Conservation (phyloP, 2,113 vertebrate species). For the Pachypanchax playfairii region DNA sequence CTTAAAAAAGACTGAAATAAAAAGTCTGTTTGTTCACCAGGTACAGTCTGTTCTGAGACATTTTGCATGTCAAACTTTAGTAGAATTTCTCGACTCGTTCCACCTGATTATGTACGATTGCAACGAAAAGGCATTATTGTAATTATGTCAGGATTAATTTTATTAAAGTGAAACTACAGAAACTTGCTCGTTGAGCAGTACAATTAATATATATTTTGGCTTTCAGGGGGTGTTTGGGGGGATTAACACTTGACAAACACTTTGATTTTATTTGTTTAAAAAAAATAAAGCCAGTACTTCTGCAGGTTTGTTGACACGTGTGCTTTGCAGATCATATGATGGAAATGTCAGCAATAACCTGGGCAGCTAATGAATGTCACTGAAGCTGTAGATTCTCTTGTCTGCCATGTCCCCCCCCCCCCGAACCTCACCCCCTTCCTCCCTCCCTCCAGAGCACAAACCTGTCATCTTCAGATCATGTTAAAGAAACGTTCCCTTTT, state of each 20-base stretch:
- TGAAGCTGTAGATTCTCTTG: slow-evolving; percentile 94
- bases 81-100: slow-evolving; percentile 93
- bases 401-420: slow-evolving; percentile 66
- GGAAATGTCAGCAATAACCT: slow-evolving; percentile 98
- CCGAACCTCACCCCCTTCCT: no score
- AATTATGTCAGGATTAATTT: slow-evolving; percentile 97
- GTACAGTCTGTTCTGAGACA: slow-evolving; percentile 95
- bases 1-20: slow-evolving; percentile 85
- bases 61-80: slow-evolving; percentile 98
- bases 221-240: slow-evolving; percentile 70
- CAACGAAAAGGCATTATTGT: slow-evolving; percentile 98
- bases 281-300: slow-evolving; percentile 91
- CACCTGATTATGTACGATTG: slow-evolving; percentile 94
- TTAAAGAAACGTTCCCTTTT: not conserved
- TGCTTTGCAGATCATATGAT: slow-evolving; percentile 95
- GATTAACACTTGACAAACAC: slow-evolving; percentile 89
- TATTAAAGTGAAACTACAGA: slow-evolving; percentile 87
- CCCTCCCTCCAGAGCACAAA: slow-evolving; percentile 59
- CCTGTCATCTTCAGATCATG: not conserved
- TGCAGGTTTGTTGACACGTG: slow-evolving; percentile 94
- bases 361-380: slow-evolving; percentile 99
- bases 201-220: slow-evolving; percentile 99
- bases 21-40: slow-evolving; percentile 96
- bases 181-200: slow-evolving; percentile 94
- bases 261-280: slow-evolving; percentile 96